Evolutionary conservation across 2,797 vertebrate genomes (phyloP).

Genomic region (Typhlichthys eigenmanni): DNA sequence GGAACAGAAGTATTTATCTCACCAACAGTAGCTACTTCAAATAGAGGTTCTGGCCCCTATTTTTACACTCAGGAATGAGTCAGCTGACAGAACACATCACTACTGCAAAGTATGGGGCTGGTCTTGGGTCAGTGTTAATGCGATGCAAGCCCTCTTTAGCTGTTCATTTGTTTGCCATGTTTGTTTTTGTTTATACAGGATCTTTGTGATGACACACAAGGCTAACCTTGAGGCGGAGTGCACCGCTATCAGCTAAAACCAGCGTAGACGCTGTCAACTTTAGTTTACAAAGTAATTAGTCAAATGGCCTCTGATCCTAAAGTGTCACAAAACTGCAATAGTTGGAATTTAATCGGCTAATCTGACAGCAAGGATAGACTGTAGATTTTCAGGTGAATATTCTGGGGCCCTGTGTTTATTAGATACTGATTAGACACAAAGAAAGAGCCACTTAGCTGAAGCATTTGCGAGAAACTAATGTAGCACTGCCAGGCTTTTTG

Average conservation of each 20-base stretch:
- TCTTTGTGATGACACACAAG: slow-evolving; percentile 26
- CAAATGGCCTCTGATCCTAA: slow-evolving; percentile 39
- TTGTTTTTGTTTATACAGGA: slow-evolving; percentile 35
- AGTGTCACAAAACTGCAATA: slow-evolving; percentile 29
- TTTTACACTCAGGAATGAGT: slow-evolving; percentile 20
- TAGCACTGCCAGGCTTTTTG: not conserved
- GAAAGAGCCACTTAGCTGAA: not conserved
- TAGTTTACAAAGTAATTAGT: slow-evolving; percentile 53
- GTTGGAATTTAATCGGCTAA: slow-evolving; percentile 21
- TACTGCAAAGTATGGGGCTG: no score
- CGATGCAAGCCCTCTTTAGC: slow-evolving; percentile 34
- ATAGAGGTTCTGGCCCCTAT: slow-evolving; percentile 9
- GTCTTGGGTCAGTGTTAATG: slow-evolving; percentile 32
- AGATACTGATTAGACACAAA: slow-evolving; percentile 20
- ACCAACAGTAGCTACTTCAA: slow-evolving; percentile 5
- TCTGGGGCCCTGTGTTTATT: slow-evolving; percentile 1
- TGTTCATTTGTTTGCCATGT: slow-evolving; percentile 32
- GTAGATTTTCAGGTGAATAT: slow-evolving; percentile 14
- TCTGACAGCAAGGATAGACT: slow-evolving; percentile 18
- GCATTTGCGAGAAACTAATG: slow-evolving; percentile 2
- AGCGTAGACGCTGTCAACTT: slow-evolving; percentile 34
- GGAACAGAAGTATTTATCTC: not conserved
- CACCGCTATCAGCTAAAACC: slow-evolving; percentile 37
- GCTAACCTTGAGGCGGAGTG: slow-evolving; percentile 29
- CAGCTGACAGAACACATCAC: not conserved